Percentiles rank a stretch among this genome's conserved stretches.
Evolutionary conservation across 2,797 vertebrate genomes (phyloP).

Genomic region (Clarias pachynema): DNA sequence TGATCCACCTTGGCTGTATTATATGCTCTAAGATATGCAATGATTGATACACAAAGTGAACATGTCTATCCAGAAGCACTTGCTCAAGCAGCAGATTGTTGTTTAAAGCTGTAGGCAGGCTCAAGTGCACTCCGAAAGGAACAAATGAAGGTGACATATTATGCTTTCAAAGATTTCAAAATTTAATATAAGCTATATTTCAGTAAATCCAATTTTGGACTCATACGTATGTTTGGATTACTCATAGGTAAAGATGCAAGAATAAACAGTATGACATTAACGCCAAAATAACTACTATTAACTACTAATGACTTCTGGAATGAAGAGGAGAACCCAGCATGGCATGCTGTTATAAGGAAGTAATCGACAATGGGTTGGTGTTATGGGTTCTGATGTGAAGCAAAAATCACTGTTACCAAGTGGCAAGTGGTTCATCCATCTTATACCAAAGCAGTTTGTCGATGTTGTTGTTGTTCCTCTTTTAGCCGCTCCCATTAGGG

Average conservation of each 20-base stretch:
- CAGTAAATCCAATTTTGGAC: not conserved
- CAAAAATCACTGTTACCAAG: not conserved
- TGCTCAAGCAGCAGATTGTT: constrained; percentile 40
- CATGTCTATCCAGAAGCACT: constrained; percentile 49
- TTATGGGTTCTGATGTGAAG: not conserved
- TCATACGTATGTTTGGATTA: not conserved
- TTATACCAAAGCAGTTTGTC: not conserved
- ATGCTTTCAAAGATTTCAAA: not conserved
- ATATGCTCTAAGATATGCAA: constrained; percentile 52
- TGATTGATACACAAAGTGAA: constrained; percentile 57
- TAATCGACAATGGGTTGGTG: not conserved
- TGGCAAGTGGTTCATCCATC: not conserved
- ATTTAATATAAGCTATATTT: not conserved
- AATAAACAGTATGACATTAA: not conserved
- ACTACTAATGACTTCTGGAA: not conserved
- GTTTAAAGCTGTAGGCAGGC: constrained; percentile 30
- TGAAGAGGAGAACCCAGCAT: not conserved
- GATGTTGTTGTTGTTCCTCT: too few species aligned
- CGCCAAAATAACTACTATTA: not conserved
- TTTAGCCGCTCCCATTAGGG: too few species aligned
- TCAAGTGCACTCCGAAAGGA: constrained; percentile 14
- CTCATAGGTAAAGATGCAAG: not conserved
- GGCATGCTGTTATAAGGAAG: not conserved
- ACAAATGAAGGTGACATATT: not conserved
- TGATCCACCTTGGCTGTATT: constrained; percentile 35